phyloP scores from a whole-genome alignment of 2,113 vertebrate species.

The Gyps fulvus region DNA sequence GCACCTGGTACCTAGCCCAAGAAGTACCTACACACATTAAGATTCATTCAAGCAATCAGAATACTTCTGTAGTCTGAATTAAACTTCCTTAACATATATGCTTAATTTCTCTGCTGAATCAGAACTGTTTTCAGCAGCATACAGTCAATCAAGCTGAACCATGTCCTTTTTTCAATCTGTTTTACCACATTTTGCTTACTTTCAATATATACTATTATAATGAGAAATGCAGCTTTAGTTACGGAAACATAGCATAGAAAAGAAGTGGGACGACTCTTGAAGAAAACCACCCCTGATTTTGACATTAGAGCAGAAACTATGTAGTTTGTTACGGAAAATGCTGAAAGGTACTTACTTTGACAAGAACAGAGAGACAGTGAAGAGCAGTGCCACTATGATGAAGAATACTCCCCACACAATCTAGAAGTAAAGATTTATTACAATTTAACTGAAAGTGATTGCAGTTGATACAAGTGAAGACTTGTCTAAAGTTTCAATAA shows the following conservation, averaged over 20 bases:
- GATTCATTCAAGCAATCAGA: neutral
- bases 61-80: neutral
- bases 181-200: neutral
- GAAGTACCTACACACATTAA: neutral
- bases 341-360: constrained; percentile 88
- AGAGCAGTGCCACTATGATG: constrained; percentile 91
- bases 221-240: neutral
- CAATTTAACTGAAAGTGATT: neutral
- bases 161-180: neutral
- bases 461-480: neutral
- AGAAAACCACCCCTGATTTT: neutral
- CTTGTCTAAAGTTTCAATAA: neutral
- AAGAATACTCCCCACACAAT: constrained; percentile 91
- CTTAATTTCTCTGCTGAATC: neutral
- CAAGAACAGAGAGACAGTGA: constrained; percentile 90
- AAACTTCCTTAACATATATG: neutral
- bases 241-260: neutral
- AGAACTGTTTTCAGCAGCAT: neutral
- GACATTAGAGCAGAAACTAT: neutral
- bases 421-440: constrained; percentile 70
- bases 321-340: neutral
- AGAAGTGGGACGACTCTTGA: neutral
- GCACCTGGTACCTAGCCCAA: neutral
- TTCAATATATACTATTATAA: neutral
- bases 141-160: neutral